Evolutionary conservation across 1,140 invertebrate genomes (phyloP), one percentile per base, ranked within the genome.

Genomic region (Varroa destructor): DNA sequence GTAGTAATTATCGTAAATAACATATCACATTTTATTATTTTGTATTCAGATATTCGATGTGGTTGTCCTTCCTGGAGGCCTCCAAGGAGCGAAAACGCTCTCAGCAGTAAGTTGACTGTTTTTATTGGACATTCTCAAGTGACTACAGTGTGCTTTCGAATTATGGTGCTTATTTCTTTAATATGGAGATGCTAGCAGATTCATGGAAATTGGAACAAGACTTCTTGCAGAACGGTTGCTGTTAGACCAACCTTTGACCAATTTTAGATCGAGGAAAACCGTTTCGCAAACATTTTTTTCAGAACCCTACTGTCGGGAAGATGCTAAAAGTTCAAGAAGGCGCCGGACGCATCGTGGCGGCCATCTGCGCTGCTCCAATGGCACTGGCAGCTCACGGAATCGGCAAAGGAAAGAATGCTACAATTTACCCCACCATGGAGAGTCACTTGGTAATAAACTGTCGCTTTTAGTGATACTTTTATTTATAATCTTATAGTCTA

Each of bases 341-440:
- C 1, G 78, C 78, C 74, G 87, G 86, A 0, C 81, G 84, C 74
- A 78, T 90, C 6, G 86, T 98, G 74, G 93, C 89, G 61, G 93
- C 93, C 6, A 96, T 96, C 74, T 95, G 92, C 84, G 92, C 92
- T 76, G 89, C 89, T 36, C 93, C 95, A 1, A 90, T 87, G 36
- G 93, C 88, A 0, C 81, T 99, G 25, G 87, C 87, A 75, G 84
- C 86, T 10, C 92, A 97, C 80, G 85, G 85, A 14, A 88, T 98
- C 75, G 87, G 82, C 3, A 79, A 83, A 67, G 90, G 89, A 46
- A 93, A 91, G 76, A 82, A 81, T 36, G 75, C 98, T 0, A 98
- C 95, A 1, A 67, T 67, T 40, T 67, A 67, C 37, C 61, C 61
- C 40, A 43, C 14, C 12, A 67, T 67, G 61, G 80, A 1, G 2